Conservation (phyloP, 2,888 invertebrate genomes). For the Hyposoter didymator region DNA sequence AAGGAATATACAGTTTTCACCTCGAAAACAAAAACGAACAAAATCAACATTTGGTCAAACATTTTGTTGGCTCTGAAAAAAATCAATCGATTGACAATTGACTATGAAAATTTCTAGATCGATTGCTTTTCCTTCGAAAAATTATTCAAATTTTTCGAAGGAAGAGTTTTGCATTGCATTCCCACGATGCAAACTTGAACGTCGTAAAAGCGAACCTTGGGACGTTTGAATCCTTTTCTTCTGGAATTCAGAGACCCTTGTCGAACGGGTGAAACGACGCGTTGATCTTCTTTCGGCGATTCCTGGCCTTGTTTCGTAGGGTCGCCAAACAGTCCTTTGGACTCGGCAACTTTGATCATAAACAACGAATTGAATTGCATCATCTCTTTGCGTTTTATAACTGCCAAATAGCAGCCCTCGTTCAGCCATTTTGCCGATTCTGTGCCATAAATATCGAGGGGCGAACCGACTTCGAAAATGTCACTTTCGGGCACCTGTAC, state of each 20-base stretch:
- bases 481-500: slow-evolving; percentile 89
- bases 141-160: no score
- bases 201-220: slow-evolving; percentile 67
- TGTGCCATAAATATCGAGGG: slow-evolving; percentile 87
- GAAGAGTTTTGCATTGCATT: no score
- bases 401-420: slow-evolving; percentile 88
- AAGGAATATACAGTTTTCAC: not conserved
- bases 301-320: slow-evolving; percentile 73
- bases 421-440: slow-evolving; percentile 84
- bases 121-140: no score
- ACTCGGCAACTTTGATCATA: slow-evolving; percentile 93
- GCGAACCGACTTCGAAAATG: slow-evolving; percentile 87
- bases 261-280: slow-evolving; percentile 66
- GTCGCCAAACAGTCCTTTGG: slow-evolving; percentile 90
- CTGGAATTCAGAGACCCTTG: slow-evolving; percentile 53
- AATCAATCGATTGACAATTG: not conserved
- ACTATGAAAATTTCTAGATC: no score
- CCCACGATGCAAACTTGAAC: no score
- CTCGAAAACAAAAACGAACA: not conserved
- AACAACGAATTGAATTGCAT: slow-evolving; percentile 92
- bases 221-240: slow-evolving; percentile 70
- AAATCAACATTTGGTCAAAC: not conserved
- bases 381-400: slow-evolving; percentile 90
- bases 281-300: slow-evolving; percentile 80
- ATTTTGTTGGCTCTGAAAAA: not conserved